Evolutionary conservation across 2,797 vertebrate species (phyloP).

Genomic region (Paedocypris micromegethes): DNA sequence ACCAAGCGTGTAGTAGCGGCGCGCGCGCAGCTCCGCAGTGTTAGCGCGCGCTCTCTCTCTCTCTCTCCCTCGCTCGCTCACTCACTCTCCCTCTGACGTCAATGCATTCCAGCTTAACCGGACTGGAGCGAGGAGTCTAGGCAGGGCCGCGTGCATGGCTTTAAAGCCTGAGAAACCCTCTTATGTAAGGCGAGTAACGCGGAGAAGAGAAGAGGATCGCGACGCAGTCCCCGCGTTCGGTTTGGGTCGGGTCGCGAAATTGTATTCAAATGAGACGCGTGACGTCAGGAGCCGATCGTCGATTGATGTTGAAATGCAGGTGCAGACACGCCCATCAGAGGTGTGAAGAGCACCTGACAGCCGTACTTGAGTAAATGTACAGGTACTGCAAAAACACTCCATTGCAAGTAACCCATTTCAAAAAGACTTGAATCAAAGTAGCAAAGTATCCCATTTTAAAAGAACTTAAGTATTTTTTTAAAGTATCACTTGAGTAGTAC

Average conservation of each 20-base stretch:
- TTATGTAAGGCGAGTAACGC: conserved; percentile 41
- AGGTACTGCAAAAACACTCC: no score
- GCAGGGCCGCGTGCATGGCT: conserved; percentile 35
- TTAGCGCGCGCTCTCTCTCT: conserved; percentile 38
- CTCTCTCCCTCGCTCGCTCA: conserved; percentile 34
- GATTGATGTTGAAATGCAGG: no score
- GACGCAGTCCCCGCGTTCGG: not conserved
- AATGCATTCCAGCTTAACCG: conserved; percentile 61
- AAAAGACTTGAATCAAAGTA: no score
- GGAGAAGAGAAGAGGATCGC: conserved; percentile 1
- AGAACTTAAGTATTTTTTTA: no score
- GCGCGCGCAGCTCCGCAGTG: conserved; percentile 44
- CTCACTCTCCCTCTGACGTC: conserved; percentile 67
- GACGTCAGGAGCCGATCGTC: no score
- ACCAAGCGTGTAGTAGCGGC: conserved; percentile 24
- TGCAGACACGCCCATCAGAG: no score
- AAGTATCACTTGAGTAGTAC: no score
- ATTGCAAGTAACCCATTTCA: no score
- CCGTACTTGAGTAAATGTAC: no score
- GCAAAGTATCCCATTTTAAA: no score
- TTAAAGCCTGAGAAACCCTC: conserved; percentile 21
- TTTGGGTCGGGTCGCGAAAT: not conserved
- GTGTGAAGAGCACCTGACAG: no score
- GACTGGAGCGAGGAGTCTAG: conserved; percentile 29
- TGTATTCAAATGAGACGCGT: no score